phyloP scores from a whole-genome alignment of 2,888 invertebrate genomes.

The Aricia artaxerxes region DNA sequence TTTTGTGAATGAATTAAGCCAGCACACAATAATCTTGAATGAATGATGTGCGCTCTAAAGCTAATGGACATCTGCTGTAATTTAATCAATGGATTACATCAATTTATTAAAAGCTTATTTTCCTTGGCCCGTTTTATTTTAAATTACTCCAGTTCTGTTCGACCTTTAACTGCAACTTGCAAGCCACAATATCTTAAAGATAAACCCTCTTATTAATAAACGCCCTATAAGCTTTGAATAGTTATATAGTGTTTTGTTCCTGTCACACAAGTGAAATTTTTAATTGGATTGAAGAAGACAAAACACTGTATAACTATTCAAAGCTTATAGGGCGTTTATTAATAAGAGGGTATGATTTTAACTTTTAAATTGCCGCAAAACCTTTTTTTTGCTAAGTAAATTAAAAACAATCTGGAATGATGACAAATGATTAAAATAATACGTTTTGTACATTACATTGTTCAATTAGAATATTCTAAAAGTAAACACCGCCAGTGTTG shows the following conservation, averaged over 20 bases:
- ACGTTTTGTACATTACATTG: background rate
- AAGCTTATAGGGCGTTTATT: too few relatives aligned
- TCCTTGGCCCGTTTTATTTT: background rate
- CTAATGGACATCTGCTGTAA: background rate
- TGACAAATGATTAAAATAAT: background rate
- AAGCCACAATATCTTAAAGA: background rate
- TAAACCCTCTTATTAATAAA: too few relatives aligned
- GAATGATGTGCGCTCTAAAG: background rate
- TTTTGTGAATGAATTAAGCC: conserved; percentile 5
- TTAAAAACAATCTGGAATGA: background rate
- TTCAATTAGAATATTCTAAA: conserved; percentile 29
- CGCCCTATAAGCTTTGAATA: too few relatives aligned
- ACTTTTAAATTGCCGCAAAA: too few relatives aligned
- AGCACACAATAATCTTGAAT: background rate
- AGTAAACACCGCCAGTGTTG: background rate
- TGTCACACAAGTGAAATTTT: too few relatives aligned
- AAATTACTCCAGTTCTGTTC: background rate
- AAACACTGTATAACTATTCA: too few relatives aligned
- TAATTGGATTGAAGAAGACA: too few relatives aligned
- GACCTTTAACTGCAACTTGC: background rate
- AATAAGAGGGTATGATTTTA: too few relatives aligned
- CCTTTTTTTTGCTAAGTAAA: too few relatives aligned
- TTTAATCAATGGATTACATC: background rate
- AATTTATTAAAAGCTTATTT: conserved; percentile 15
- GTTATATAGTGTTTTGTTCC: too few relatives aligned